Percentiles rank a stretch among this genome's conserved stretches.
phyloP scores from a whole-genome alignment of 2,888 invertebrate species.

The Pyrrhia umbra region DNA sequence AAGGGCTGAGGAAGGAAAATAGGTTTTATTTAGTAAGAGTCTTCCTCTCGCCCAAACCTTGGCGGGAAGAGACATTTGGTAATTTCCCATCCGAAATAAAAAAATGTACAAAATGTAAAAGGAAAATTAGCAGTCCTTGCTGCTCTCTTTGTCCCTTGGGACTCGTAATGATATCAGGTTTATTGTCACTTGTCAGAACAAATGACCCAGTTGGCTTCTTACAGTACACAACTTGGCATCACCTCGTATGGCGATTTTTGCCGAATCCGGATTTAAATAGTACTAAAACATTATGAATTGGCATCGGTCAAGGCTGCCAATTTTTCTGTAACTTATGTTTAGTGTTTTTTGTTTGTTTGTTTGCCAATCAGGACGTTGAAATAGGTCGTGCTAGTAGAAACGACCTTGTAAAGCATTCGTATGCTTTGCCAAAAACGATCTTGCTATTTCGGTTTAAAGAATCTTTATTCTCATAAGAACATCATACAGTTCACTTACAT shows the following conservation, averaged over 20 bases:
- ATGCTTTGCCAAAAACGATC: too few species aligned
- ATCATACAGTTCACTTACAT: too few species aligned
- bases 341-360: not conserved
- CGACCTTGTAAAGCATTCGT: too few species aligned
- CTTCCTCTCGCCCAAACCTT: too few species aligned
- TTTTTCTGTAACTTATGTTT: not conserved
- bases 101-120: too few species aligned
- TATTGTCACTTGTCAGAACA: constrained; percentile 12
- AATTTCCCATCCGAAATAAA: too few species aligned
- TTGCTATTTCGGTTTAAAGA: too few species aligned
- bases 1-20: too few species aligned
- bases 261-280: constrained; percentile 31
- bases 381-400: not conserved
- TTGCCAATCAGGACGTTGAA: not conserved
- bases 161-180: constrained; percentile 38
- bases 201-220: constrained; percentile 15
- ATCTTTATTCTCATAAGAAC: too few species aligned
- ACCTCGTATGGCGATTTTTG: constrained; percentile 28
- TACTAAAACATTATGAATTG: constrained; percentile 6
- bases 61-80: too few species aligned
- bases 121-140: constrained; percentile 16
- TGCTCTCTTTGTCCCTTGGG: not conserved
- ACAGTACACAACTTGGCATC: constrained; percentile 27
- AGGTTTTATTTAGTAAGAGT: too few species aligned
- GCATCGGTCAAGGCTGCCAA: constrained; percentile 8